phyloP scores from a whole-genome alignment of 2,113 vertebrate genomes.

The Amblyornis subalaris region DNA sequence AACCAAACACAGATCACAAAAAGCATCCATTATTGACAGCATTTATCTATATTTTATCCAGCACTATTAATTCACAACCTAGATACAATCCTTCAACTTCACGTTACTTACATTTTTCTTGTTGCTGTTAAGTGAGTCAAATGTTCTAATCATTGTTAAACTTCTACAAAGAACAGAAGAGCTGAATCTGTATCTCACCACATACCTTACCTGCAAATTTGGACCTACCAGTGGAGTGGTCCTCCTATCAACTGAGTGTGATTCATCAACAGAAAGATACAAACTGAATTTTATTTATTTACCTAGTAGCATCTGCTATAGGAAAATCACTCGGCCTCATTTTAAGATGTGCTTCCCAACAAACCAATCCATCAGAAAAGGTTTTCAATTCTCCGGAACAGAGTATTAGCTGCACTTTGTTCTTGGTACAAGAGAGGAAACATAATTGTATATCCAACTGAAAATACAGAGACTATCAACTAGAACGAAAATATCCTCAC shows the following conservation, averaged over 20 bases:
- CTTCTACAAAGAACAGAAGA: background rate
- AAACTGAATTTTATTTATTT: conserved; percentile 34
- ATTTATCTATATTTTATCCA: conserved; percentile 42
- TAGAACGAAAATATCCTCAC: conserved; percentile 60
- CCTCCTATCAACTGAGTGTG: background rate
- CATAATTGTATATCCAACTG: background rate
- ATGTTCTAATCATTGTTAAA: background rate
- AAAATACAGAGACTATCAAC: conserved; percentile 39
- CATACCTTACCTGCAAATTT: background rate
- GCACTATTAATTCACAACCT: conserved; percentile 15
- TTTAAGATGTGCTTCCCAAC: background rate
- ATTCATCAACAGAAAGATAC: conserved; percentile 27
- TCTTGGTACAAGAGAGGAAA: background rate
- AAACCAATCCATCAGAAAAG: background rate
- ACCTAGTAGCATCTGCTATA: background rate
- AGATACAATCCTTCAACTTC: conserved; percentile 32
- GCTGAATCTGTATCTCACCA: background rate
- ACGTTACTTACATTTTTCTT: conserved; percentile 29
- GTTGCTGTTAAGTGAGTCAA: background rate
- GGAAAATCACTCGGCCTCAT: background rate
- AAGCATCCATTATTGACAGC: conserved; percentile 42
- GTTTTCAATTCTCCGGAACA: conserved; percentile 49
- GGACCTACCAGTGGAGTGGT: background rate
- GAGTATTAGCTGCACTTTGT: conserved; percentile 38
- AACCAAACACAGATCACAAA: conserved; percentile 24